Base-by-base conservation (phyloP, 30 jellyfish, hydroid and myxozoan genomes). In the Hydractinia symbiolongicarpus region DNA sequence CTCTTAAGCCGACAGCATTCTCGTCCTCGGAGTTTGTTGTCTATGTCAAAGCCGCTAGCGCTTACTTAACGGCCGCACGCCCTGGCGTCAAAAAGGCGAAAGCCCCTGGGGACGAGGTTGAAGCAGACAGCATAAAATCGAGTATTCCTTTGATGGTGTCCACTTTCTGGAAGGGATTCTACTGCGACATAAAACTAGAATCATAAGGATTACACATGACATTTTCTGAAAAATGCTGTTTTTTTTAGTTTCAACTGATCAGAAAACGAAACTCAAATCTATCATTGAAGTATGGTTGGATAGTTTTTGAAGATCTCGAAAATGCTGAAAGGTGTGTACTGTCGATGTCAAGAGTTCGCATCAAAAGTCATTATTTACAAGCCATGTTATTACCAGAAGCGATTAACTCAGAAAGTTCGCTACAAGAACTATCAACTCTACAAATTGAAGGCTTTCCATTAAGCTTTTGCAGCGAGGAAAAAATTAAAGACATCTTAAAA, bases 371-470 rank as follows among this genome's bases (percentile, higher is more conserved):
- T 74, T 74, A 50, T 74, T 49, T 74, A 67, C 62, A 56, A n/a
- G 83, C 83, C 66, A 30, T 14, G 67, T 44, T 74, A 50, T 58
- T 74, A 74, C 83, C 83, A 74, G 83, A 74, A 4, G 61, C 51
- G 8, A 30, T 74, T 49, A 50, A 4, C 20, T 74, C 83, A 30
- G 83, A 56, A 30, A 53, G 51, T 44, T 74, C 50, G 51, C 54
- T 74, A 30, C 70, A 50, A 50, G 51, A 74, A 16, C 7, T 74
- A n/a, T 50, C 51, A 10, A 74, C 83, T 6, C 4, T 74, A 50
- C 83, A 74, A 30, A 58, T 74, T 13, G 83, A 74, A 74, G 83
- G 83, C 13, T 74, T 74, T 49, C 83, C 83, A 5, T n/a, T 20
- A 74, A 17, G 54, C 40, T 74, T 74, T 51, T 64, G 74, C n/a